phyloP scores from a whole-genome alignment of 1,140 invertebrate species.

The Apis cerana region DNA sequence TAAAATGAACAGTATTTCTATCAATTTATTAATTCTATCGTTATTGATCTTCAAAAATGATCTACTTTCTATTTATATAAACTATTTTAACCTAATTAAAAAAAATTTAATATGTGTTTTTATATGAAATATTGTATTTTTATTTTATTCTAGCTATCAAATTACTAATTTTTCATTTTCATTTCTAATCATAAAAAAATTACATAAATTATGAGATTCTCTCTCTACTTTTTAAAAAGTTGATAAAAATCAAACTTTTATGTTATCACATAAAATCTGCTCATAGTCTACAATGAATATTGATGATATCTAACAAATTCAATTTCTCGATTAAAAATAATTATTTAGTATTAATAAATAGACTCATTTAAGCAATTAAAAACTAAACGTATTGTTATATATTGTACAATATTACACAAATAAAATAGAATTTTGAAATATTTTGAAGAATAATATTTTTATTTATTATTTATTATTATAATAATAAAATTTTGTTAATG shows the following conservation, averaged over 20 bases:
- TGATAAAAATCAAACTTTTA: background rate
- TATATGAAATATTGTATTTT: background rate
- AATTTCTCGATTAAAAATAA: background rate
- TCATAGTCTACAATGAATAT: background rate
- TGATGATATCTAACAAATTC: background rate
- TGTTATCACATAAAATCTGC: background rate
- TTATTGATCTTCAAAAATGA: background rate
- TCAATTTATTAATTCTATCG: too few relatives aligned
- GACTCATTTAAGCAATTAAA: background rate
- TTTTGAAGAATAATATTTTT: too few relatives aligned
- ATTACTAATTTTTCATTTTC: background rate
- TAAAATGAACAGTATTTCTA: constrained; percentile 5
- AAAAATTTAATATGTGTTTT: background rate
- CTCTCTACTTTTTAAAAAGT: background rate
- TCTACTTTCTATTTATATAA: background rate
- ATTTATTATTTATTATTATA: too few relatives aligned
- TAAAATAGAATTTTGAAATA: too few relatives aligned
- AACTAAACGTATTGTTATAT: too few relatives aligned
- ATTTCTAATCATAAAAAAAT: background rate
- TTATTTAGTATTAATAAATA: background rate
- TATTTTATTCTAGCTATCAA: background rate
- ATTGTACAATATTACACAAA: too few relatives aligned
- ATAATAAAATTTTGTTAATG: too few relatives aligned
- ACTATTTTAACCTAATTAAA: background rate
- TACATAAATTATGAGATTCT: background rate